phyloP scores from a whole-genome alignment of 2,888 invertebrate species.

The Drosophila acutilabella region DNA sequence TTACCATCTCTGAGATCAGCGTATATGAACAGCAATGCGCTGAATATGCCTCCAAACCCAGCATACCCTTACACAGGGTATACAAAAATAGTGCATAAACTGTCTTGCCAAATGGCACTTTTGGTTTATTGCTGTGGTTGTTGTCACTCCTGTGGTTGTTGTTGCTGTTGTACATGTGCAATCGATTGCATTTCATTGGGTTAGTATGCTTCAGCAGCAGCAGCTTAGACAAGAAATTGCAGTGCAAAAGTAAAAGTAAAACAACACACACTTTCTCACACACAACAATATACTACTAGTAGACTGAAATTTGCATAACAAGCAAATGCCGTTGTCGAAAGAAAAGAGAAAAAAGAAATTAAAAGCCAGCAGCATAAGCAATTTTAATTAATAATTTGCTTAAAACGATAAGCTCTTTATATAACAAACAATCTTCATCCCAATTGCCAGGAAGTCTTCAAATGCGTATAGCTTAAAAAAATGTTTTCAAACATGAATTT shows the following conservation, averaged over 20 bases:
- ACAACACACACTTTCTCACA: constrained; percentile 60
- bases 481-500: no score
- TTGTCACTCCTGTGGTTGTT: background rate
- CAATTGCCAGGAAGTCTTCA: constrained; percentile 40
- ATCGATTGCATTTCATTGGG: constrained; percentile 52
- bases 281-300: constrained; percentile 5
- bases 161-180: constrained; percentile 10
- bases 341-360: no score
- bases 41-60: no score
- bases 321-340: constrained; percentile 27
- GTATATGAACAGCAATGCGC: no score
- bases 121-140: constrained; percentile 8
- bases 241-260: constrained; percentile 72
- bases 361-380: constrained; percentile 3
- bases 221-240: constrained; percentile 27
- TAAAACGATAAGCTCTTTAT: constrained; percentile 38
- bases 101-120: constrained; percentile 24
- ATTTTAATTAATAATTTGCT: constrained; percentile 58
- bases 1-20: no score
- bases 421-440: constrained; percentile 33
- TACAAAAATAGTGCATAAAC: background rate
- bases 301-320: constrained; percentile 62
- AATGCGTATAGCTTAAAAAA: no score
- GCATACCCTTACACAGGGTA: background rate
- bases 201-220: constrained; percentile 50